Base-by-base conservation (phyloP, 1,140 invertebrate genomes). In the Neotoxoptera formosana region DNA sequence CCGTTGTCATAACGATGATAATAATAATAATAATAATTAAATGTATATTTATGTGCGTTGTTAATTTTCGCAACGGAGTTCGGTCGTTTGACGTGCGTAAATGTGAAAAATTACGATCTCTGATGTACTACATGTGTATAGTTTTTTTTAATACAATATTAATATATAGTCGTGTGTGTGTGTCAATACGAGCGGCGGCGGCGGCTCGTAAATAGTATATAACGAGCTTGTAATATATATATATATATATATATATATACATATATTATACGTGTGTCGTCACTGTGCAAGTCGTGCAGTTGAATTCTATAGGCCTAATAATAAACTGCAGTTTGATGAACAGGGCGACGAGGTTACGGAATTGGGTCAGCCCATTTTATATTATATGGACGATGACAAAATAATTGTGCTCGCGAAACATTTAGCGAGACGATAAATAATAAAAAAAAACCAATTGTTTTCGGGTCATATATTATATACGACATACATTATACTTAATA, bases 311-410 rank as follows among this genome's bases (percentile, higher is more conserved):
- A 41, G 36, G 83, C 83, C 34, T 84, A 84, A 84, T 84, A 84
- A 84, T 84, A 84, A 84, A 84, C 83, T 41, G 83, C 83, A 41
- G 36, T 84, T 84, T 41, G 83, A 76, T 76, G 60, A 76, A 76
- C 60, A 76, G 60, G 30, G 60, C 60, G 60, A 41, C 83, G 83
- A 84, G 83, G 83, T 23, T 84, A 84, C 36, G 36, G 1, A 84
- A 84, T 84, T 41, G 41, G 83, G 83, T 84, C 83, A 41, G 83
- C 41, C 41, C 25, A 84, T 41, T 76, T 76, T 76, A 76, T 76
- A 76, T 34, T 34, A 76, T 76, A n/a, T 76, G 17, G n/a, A 34
- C 60, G 60, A 76, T 76, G 60, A 76, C 60, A 76, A 76, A 76
- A 76, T 76, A 76, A 76, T 76, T 76, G 60, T 76, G 60, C n/a